Evolutionary conservation across 2,888 invertebrate genomes (phyloP).

Genomic region (Thalpophila matura): DNA sequence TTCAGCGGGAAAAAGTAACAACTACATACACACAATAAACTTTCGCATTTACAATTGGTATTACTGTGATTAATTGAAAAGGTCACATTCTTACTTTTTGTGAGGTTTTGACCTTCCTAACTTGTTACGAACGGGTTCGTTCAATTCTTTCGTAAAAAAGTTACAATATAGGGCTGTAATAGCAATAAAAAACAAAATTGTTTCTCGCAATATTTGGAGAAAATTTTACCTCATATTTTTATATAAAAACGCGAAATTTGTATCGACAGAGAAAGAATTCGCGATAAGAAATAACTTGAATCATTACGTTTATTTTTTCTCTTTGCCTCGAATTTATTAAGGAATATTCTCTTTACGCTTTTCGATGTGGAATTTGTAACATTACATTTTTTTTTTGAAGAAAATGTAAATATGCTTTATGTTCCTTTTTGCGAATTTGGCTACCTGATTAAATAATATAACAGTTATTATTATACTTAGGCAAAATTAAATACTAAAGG

Average conservation of each 20-base stretch:
- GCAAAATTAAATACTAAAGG: no score
- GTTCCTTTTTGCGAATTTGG: no score
- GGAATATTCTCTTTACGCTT: constrained; percentile 35
- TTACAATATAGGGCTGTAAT: constrained; percentile 2
- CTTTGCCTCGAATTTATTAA: constrained; percentile 39
- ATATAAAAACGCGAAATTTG: constrained; percentile 42
- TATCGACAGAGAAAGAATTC: constrained; percentile 50
- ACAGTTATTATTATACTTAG: no score
- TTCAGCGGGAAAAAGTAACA: no score
- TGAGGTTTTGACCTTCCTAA: neutral
- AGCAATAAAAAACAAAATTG: constrained; percentile 47
- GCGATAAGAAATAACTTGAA: constrained; percentile 52
- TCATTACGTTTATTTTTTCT: constrained; percentile 40
- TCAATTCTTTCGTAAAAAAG: neutral
- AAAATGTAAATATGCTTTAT: neutral
- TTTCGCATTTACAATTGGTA: no score
- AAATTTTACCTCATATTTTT: constrained; percentile 44
- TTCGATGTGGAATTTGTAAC: constrained; percentile 28
- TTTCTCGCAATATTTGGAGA: constrained; percentile 31
- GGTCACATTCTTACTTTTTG: no score
- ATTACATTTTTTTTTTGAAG: constrained; percentile 5
- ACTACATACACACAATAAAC: no score
- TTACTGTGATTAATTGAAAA: no score
- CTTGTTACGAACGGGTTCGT: neutral
- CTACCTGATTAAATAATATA: no score